Evolutionary conservation across 2,113 vertebrate species (phyloP), one percentile per base, ranked within the genome.

Genomic region (Protobothrops flavoviridis): DNA sequence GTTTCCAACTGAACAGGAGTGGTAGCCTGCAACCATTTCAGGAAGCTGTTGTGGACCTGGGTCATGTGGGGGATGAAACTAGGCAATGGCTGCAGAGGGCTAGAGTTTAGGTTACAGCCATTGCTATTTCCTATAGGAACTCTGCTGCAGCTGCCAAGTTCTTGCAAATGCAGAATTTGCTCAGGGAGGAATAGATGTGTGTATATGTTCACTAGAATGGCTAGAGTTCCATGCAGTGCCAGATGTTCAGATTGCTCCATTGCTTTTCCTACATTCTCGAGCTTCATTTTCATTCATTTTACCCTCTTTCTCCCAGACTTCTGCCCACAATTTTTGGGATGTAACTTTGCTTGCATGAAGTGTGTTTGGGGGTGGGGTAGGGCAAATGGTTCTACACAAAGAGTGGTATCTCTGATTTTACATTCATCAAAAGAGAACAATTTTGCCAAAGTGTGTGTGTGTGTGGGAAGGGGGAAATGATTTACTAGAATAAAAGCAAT

Each of bases 401-500:
- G 17, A 85, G 64, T 90, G 43, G 29, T 50, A 56, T 13, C 69
- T 85, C 55, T 85, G 17, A 5, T 20, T 50, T n/a, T 52, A 43
- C 9, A 13, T 88, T n/a, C 24, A 88, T 61, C 86, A 1, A 48
- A 85, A 29, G 6, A 94, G 92, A 43, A 81, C 88, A 91, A 81
- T 17, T 93, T 56, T 69, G 56, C 92, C 95, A 50, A 50, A 50
- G 48, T 50, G 48, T 50, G 48, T 50, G 48, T 50, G 48, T 50
- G 8, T 50, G 9, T 48, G 1, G 8, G 7, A 1, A 1, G 48
- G 8, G 45, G 1, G 1, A 17, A 29, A 50, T 50, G 64, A 91
- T 95, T 52, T 94, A 91, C 45, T 86, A 59, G 94, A 94, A 94
- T 56, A 94, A 56, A 93, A 95, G 88, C 93, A 90, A 13, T 39